A percentile compares a stretch with the other conserved stretches of the same genome.
Conservation (phyloP, 1,140 invertebrate genomes). For the Bombus confusus region DNA sequence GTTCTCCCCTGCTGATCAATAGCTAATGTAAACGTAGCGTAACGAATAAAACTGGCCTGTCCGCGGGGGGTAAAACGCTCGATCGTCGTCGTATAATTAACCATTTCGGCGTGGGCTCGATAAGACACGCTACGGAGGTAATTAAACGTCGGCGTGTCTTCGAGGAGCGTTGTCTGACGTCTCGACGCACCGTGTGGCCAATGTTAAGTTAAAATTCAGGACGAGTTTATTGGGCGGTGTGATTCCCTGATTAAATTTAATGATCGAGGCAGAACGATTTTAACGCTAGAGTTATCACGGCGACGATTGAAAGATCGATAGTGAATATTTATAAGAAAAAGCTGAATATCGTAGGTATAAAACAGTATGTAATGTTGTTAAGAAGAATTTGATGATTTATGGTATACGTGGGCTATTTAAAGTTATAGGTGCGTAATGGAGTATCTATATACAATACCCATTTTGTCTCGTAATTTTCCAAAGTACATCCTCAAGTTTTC, state of each 20-base stretch:
- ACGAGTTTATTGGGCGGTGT: background rate
- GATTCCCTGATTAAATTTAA: background rate
- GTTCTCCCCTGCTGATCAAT: conserved; percentile 17
- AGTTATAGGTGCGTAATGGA: background rate
- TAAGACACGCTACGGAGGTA: conserved; percentile 63
- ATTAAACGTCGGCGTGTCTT: conserved; percentile 65
- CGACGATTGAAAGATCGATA: no score
- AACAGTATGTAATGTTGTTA: background rate
- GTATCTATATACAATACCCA: background rate
- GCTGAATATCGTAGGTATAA: background rate
- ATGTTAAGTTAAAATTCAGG: background rate
- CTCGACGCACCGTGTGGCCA: background rate
- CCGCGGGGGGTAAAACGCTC: background rate
- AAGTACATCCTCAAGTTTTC: background rate
- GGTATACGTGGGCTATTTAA: background rate
- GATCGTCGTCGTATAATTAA: conserved; percentile 67
- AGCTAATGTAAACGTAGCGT: conserved; percentile 33
- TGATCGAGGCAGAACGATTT: background rate
- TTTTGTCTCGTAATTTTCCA: background rate
- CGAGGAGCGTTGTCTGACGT: conserved; percentile 37
- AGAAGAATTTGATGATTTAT: background rate
- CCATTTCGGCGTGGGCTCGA: conserved; percentile 51
- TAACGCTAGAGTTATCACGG: no score
- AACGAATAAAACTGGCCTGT: conserved; percentile 21
- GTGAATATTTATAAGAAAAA: background rate